Conservation (phyloP, 1,140 invertebrate species). For the Trichonephila inaurata region DNA sequence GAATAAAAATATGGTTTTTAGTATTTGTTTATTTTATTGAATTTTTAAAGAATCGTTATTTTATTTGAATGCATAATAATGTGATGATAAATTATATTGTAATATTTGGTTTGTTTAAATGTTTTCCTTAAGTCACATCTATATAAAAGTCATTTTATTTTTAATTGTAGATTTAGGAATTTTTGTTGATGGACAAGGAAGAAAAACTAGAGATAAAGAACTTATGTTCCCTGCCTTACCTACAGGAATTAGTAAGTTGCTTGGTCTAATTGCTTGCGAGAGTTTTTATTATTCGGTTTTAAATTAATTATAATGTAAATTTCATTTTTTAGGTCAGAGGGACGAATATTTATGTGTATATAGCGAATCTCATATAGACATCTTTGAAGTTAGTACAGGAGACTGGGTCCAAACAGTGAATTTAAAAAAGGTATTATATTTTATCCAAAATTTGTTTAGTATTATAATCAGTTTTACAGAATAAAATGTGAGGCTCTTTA, state of each 20-base stretch:
- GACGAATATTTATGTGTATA: constrained; percentile 76
- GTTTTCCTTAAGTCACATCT: no score
- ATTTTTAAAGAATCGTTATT: no score
- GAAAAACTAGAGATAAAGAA: constrained; percentile 94
- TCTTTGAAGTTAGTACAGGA: constrained; percentile 96
- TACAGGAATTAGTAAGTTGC: constrained; percentile 74
- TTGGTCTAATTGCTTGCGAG: no score
- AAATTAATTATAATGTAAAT: not conserved
- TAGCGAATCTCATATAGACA: constrained; percentile 91
- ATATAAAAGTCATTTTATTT: constrained; percentile 1
- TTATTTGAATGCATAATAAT: no score
- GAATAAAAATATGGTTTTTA: no score
- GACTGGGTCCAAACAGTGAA: constrained; percentile 99
- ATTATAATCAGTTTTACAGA: not conserved
- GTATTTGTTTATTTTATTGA: no score
- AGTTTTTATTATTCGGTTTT: not conserved
- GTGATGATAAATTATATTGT: no score
- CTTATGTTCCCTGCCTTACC: constrained; percentile 90
- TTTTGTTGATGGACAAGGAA: constrained; percentile 95
- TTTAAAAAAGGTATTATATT: constrained; percentile 84
- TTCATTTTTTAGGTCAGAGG: constrained; percentile 60
- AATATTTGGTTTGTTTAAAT: no score
- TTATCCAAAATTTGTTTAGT: not conserved
- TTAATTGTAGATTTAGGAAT: constrained; percentile 89
- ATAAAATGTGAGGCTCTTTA: no score